phyloP scores from a whole-genome alignment of 2,888 invertebrate genomes.

The Entomobrya proxima region DNA sequence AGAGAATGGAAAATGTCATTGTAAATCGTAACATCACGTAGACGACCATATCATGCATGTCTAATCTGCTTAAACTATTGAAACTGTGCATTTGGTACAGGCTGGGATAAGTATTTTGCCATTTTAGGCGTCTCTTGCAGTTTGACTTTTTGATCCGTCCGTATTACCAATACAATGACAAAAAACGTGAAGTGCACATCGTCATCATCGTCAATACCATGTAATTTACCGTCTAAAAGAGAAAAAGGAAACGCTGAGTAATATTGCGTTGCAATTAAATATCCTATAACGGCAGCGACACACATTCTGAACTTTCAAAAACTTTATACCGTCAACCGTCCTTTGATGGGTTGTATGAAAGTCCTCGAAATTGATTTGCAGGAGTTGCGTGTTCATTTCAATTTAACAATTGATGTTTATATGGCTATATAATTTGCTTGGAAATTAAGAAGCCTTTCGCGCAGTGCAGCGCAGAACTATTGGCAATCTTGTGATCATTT shows the following conservation, averaged over 20 bases:
- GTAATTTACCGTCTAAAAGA: background rate
- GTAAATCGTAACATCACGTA: background rate
- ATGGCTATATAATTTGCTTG: too few relatives aligned
- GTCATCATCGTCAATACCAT: conserved; percentile 1
- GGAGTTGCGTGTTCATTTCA: too few relatives aligned
- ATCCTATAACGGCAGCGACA: background rate
- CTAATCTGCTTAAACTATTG: too few relatives aligned
- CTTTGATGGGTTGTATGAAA: background rate
- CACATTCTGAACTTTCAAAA: background rate
- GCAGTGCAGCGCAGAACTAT: too few relatives aligned
- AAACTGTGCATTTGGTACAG: too few relatives aligned
- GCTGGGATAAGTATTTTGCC: too few relatives aligned
- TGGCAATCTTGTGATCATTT: too few relatives aligned
- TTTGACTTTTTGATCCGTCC: conserved; percentile 3
- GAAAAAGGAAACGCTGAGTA: background rate
- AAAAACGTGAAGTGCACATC: background rate
- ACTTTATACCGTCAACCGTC: background rate
- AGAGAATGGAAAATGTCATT: background rate
- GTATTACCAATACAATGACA: background rate
- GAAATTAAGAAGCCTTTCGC: too few relatives aligned
- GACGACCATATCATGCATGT: background rate
- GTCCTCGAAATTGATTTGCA: too few relatives aligned
- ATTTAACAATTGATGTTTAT: background rate
- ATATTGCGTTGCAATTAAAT: background rate
- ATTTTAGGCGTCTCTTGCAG: background rate